A percentile compares a stretch with the other conserved stretches of the same genome.
These are phyloP conservation scores for Okapia johnstoni DNA, from an alignment of 2,113 vertebrate genomes.

Conservation along the genomic window DNA sequence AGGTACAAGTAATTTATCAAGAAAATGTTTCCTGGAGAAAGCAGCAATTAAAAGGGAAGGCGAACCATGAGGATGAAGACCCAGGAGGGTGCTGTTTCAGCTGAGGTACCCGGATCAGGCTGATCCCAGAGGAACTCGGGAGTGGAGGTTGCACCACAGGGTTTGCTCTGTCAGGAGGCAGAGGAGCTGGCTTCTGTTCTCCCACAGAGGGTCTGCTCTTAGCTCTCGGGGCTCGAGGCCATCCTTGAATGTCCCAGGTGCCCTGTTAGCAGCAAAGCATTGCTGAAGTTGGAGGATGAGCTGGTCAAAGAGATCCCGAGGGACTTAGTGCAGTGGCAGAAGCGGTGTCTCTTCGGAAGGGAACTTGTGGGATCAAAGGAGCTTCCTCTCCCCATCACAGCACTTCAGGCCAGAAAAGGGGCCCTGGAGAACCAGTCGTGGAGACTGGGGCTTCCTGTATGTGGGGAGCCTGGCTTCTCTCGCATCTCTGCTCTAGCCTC, in stretches of 20 bases:
- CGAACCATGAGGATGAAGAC: not conserved
- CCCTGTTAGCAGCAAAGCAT: not conserved
- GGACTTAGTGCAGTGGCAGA: not conserved
- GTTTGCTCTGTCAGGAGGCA: not conserved
- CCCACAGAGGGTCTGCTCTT: not conserved
- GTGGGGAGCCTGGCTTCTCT: not conserved
- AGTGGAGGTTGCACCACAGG: not conserved
- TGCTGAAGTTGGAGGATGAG: not conserved
- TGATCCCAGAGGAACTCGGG: not conserved
- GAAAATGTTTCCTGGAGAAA: not conserved
- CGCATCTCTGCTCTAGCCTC: not conserved
- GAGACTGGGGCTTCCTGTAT: not conserved
- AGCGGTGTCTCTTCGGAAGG: not conserved
- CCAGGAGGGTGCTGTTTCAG: not conserved
- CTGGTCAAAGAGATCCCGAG: not conserved
- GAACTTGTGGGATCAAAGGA: not conserved
- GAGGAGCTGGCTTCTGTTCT: not conserved
- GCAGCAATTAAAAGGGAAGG: not conserved
- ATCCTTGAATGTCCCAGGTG: not conserved
- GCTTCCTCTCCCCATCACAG: not conserved
- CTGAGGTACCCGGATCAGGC: not conserved
- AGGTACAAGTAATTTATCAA: not conserved
- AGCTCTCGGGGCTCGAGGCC: accelerated
- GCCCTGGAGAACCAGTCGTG: accelerated
- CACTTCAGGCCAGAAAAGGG: not conserved